phyloP scores from a whole-genome alignment of 1,140 invertebrate genomes.

The Aphidius gifuensis region DNA sequence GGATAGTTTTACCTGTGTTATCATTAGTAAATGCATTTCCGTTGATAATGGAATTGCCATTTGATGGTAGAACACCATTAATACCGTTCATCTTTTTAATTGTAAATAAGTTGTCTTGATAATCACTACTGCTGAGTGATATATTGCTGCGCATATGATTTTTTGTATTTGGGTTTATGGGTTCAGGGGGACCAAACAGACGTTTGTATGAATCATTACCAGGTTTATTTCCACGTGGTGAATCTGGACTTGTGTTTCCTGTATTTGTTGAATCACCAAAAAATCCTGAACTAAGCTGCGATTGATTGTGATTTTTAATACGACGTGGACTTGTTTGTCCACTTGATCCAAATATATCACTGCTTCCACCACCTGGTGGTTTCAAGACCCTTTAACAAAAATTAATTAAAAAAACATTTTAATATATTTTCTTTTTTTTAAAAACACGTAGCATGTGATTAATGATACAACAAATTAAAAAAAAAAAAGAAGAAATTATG shows the following conservation, averaged over 20 bases:
- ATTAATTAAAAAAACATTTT: slow-evolving; percentile 1
- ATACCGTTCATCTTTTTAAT: slow-evolving; percentile 39
- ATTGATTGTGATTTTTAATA: slow-evolving; percentile 46
- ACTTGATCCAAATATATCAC: slow-evolving; percentile 58
- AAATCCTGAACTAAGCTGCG: slow-evolving; percentile 48
- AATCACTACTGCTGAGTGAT: slow-evolving; percentile 34
- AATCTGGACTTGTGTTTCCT: slow-evolving; percentile 34
- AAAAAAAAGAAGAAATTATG: slow-evolving; percentile 17
- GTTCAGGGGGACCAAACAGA: slow-evolving; percentile 55
- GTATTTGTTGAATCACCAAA: slow-evolving; percentile 43
- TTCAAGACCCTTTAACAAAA: slow-evolving; percentile 59
- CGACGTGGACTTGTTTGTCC: slow-evolving; percentile 47
- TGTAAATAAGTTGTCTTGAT: slow-evolving; percentile 21
- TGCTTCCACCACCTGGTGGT: slow-evolving; percentile 65
- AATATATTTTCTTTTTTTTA: too few relatives aligned
- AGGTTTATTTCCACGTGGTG: slow-evolving; percentile 49
- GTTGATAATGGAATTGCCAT: slow-evolving; percentile 36
- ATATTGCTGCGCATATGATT: slow-evolving; percentile 53
- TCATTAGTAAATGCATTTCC: slow-evolving; percentile 46
- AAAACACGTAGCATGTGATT: background rate
- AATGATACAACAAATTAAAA: background rate
- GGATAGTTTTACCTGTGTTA: slow-evolving; percentile 45
- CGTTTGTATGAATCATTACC: slow-evolving; percentile 58
- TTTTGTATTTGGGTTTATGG: slow-evolving; percentile 50
- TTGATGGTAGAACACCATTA: slow-evolving; percentile 29